Evolutionary conservation across 1,140 invertebrate genomes (phyloP), one percentile per base, ranked within the genome.

Genomic region (Drosophila cardini): DNA sequence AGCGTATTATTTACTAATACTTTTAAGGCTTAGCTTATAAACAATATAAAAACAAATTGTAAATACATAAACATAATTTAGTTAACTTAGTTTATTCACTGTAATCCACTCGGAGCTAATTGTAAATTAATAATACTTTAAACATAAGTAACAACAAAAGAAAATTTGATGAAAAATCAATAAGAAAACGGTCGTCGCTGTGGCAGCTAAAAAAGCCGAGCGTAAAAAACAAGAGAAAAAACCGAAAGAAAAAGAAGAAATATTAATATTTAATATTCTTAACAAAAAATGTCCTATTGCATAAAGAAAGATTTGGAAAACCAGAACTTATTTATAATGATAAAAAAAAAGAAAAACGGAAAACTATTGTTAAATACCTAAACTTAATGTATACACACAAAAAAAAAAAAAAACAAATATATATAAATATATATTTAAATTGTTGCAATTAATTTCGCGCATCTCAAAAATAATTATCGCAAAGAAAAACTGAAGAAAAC

Each of bases 231-330:
- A 36, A 26, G 21, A 26, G 21, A 2, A 26, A 26, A 26, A 26
- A 26, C 21, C 36, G 13, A 21, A 60, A 78, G 42, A 61, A 40
- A 48, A 16, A 38, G 42, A 38, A 80, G 77, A 89, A 81, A 89
- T 89, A 89, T 89, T 89, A 89, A 89, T 89, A 89, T 89, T 89
- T 89, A 89, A 89, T 89, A 89, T 89, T 89, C 84, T 84, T 80
- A 64, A 71, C 50, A 53, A 77, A 73, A 79, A 73, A 79, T 84
- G 80, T 89, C 85, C 80, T 89, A 89, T 67, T 75, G 84, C 84
- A 89, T 89, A 89, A 86, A 86, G 60, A 82, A 38, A 38, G 75
- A 86, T 78, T 70, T 70, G 48, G 18, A 42, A 63, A 62, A 38
- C 30, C 16, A 64, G 55, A 64, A 76, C 45, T 32, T 71, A 76